Evolutionary conservation across 2,888 invertebrate species (phyloP), one percentile per base, ranked within the genome.

Genomic region (Watsonalla cultraria): DNA sequence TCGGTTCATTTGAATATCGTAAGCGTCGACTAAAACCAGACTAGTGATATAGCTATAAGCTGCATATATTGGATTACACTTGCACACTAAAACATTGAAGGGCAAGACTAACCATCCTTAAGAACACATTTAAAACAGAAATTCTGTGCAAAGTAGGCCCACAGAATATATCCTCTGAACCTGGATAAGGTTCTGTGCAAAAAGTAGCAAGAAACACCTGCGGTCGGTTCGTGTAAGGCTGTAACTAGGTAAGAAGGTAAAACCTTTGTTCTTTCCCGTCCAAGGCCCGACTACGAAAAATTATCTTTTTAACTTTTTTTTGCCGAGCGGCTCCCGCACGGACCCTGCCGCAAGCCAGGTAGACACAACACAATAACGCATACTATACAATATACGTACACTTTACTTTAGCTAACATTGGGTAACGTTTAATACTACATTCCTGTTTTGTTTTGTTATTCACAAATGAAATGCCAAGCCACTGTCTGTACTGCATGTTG

Each of bases 141-240:
- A 80, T 84, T 83, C 84, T 70, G 24, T 24, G 24, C 24, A 24
- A 24, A 24, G 4, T 24, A 24, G 24, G 24, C 24, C 24, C 24
- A 37, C 37, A 8, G 37, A 37, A 37, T 37, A 37, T 37, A 5
- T 42, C 9, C 0, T 11, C 42, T 37, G 37, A 37, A 7, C 37
- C 37, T 7, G 37, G 5, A 37, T 37, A 8, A 9, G 5, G 5
- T 11, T 9, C 42, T 11, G 61, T 64, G 80, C 75, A 80, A 80
- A 76, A 84, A 82, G 85, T 86, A 88, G 84, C 82, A 82, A 85
- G 82, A 82, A 80, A 81, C 87, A 88, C 84, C 86, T 86, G 87
- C 84, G 78, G 82, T 78, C 76, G 80, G 72, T 70, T 71, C 68
- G 78, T 74, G 80, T 82, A 88, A 81, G 82, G 78, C 82, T 84